Percentiles rank a stretch among this genome's conserved stretches.
phyloP scores from a whole-genome alignment of 2,113 vertebrate genomes.

The Canis aureus region DNA sequence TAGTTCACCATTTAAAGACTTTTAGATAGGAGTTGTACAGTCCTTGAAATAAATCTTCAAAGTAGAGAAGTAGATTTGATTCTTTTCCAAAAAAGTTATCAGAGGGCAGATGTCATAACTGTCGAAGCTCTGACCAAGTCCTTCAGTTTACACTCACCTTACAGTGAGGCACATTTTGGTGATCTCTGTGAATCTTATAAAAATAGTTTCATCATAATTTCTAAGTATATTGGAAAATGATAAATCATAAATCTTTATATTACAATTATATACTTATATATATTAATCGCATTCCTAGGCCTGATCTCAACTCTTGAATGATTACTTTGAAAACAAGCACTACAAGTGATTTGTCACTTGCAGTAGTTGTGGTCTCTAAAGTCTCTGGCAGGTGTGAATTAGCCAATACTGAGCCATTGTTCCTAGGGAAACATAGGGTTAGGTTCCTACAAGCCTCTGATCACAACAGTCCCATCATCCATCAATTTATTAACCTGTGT shows the following conservation, averaged over 20 bases:
- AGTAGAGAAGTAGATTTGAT: not conserved
- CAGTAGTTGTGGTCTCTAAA: not conserved
- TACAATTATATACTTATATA: not conserved
- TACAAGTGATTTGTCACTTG: not conserved
- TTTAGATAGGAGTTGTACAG: not conserved
- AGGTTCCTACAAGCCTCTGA: not conserved
- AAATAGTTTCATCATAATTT: not conserved
- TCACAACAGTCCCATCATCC: not conserved
- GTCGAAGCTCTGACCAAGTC: not conserved
- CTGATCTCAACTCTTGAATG: not conserved
- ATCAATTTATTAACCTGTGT: not conserved
- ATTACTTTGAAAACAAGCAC: not conserved
- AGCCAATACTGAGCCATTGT: not conserved
- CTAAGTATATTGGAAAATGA: not conserved
- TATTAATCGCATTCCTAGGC: not conserved
- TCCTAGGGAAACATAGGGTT: not conserved
- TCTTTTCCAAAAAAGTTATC: not conserved
- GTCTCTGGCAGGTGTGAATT: not conserved
- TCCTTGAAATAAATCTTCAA: conserved; percentile 19
- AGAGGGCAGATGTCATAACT: not conserved
- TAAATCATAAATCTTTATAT: not conserved
- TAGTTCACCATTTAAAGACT: not conserved
- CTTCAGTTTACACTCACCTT: not conserved
- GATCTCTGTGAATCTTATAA: not conserved
- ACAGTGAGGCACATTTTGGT: not conserved